Evolutionary conservation across 1,140 invertebrate genomes (phyloP).

Genomic region (Pseudomyrmex concolor): DNA sequence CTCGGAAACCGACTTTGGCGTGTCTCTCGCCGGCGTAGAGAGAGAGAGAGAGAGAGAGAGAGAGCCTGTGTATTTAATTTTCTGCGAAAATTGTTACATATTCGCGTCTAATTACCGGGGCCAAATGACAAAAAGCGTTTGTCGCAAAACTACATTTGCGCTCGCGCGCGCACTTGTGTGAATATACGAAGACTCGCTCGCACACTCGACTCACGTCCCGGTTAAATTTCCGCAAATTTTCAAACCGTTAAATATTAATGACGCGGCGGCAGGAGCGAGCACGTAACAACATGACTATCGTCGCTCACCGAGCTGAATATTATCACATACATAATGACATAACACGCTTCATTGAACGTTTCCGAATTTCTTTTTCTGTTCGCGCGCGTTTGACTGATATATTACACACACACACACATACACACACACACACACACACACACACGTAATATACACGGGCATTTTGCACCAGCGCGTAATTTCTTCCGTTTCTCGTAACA

Average conservation of each 20-base stretch:
- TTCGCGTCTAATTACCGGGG: constrained; percentile 29
- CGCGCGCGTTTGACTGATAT: neutral
- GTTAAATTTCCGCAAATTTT: constrained; percentile 39
- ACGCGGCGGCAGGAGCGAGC: neutral
- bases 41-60: too few relatives aligned
- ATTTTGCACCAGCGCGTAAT: constrained; percentile 1
- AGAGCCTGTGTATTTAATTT: constrained; percentile 27
- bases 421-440: too few relatives aligned
- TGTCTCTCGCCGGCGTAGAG: neutral
- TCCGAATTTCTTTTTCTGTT: neutral
- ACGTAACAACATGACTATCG: constrained; percentile 10
- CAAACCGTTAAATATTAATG: constrained; percentile 42
- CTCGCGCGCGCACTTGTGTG: too few relatives aligned
- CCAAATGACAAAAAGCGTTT: constrained; percentile 16
- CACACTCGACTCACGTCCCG: neutral
- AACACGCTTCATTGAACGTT: neutral
- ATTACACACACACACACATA: too few relatives aligned
- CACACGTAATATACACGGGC: too few relatives aligned
- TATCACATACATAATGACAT: constrained; percentile 1
- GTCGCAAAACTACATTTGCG: constrained; percentile 5
- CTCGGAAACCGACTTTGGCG: constrained; percentile 13
- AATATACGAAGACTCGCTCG: neutral
- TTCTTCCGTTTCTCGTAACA: constrained; percentile 34
- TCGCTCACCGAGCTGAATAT: neutral
- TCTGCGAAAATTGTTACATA: constrained; percentile 43